Evolutionary conservation across 1,140 invertebrate genomes (phyloP), one percentile per base, ranked within the genome.

Genomic region (Drosophila takahashii): DNA sequence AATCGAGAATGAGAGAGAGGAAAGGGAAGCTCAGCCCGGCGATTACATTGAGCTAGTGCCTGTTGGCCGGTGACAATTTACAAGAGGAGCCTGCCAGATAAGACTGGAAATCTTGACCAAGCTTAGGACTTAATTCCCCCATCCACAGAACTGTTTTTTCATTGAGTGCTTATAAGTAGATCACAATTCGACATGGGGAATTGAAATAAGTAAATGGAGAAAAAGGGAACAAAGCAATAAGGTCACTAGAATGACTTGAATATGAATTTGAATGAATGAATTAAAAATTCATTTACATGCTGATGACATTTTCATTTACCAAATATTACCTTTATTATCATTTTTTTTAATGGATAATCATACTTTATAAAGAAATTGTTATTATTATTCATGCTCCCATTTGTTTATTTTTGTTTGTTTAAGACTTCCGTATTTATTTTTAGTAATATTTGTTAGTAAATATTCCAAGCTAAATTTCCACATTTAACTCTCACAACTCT

Each of bases 11-110:
- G n/a, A n/a, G n/a, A n/a, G 50, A n/a, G 64, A 18, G 41, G 47
- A 29, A 13, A 15, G 47, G n/a, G 0, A 29, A 45, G 52, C 66
- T 75, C 48, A 59, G 72, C 66, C 50, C 41, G 41, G 61, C 29
- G 78, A 81, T 83, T 84, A 79, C 71, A 54, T 44, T 79, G 70
- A 84, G 80, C 76, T 71, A 79, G 70, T 79, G 80, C 45, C 71
- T 84, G 79, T 79, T 83, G 70, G 27, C 47, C 59, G 41, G 51
- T 76, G 81, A 85, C 80, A 84, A 79, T 73, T 72, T 76, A 84
- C 80, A 79, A 32, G 80, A 59, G 47, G 58, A 60, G 36, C n/a
- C 42, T 22, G 18, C 9, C n/a, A 51, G 78, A 79, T 79, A 80
- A 77, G 65, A 34, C 37, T 22, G 11, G 11, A 36, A n/a, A 53